Conservation (phyloP, 2,113 vertebrate genomes). For the Vimba vimba region DNA sequence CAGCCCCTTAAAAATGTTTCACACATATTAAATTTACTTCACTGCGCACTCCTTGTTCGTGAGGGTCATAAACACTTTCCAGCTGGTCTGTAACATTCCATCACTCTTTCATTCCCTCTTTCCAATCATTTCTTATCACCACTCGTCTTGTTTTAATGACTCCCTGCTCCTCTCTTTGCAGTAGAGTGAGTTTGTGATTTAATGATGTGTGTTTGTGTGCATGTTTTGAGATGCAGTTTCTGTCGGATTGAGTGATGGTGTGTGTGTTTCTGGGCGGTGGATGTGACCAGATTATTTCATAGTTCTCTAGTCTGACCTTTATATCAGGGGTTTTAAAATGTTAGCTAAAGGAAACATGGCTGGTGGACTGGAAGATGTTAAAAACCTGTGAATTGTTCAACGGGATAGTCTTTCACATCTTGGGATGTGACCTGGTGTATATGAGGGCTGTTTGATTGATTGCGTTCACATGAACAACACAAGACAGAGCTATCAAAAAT, state of each 20-base stretch:
- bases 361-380: neutral
- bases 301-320: conserved; percentile 10
- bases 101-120: conserved; percentile 15
- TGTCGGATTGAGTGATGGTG: conserved; percentile 17
- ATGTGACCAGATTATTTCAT: conserved; percentile 29
- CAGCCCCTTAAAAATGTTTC: conserved; percentile 11
- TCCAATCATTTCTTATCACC: conserved; percentile 36
- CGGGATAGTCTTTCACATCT: neutral
- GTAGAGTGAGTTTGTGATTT: conserved; percentile 39
- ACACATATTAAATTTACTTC: conserved; percentile 11
- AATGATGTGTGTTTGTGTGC: conserved; percentile 29
- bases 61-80: conserved; percentile 21
- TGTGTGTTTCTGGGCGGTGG: conserved; percentile 30
- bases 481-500: neutral
- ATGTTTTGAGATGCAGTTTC: conserved; percentile 21
- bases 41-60: neutral
- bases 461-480: neutral
- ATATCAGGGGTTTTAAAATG: neutral
- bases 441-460: neutral
- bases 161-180: conserved; percentile 39
- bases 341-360: neutral
- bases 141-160: conserved; percentile 44
- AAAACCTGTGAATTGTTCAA: conserved; percentile 14
- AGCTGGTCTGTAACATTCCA: neutral
- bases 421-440: neutral